phyloP scores from a whole-genome alignment of 2,797 vertebrate species.

The Sebastolobus altivelis region DNA sequence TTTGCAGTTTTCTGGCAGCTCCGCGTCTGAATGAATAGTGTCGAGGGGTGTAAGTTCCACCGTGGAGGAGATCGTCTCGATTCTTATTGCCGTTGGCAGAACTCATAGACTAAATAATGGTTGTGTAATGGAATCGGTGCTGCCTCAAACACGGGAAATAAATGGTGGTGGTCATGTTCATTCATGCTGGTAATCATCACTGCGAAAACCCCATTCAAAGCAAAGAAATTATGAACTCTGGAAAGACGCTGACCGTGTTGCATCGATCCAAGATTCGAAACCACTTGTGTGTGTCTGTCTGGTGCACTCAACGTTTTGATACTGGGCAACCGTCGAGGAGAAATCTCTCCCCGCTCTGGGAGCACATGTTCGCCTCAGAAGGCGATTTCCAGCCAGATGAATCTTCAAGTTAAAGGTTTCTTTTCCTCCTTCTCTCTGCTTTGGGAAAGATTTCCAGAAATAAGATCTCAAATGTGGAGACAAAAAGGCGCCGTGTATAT shows the following conservation, averaged over 20 bases:
- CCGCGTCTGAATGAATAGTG: slow-evolving; percentile 48
- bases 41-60: slow-evolving; percentile 59
- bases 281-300: slow-evolving; percentile 45
- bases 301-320: slow-evolving; percentile 52
- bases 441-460: slow-evolving; percentile 44
- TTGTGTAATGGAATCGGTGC: slow-evolving; percentile 77
- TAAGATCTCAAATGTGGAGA: slow-evolving; percentile 37
- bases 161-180: slow-evolving; percentile 75
- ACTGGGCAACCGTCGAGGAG: slow-evolving; percentile 53
- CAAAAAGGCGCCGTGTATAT: slow-evolving; percentile 26
- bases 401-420: slow-evolving; percentile 40
- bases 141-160: slow-evolving; percentile 69
- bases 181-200: slow-evolving; percentile 76
- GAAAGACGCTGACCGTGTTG: slow-evolving; percentile 52
- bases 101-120: slow-evolving; percentile 77
- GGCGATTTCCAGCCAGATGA: slow-evolving; percentile 43
- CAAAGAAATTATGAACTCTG: slow-evolving; percentile 76
- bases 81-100: slow-evolving; percentile 78
- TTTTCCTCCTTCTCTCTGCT: slow-evolving; percentile 18
- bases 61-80: slow-evolving; percentile 68
- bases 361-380: slow-evolving; percentile 38
- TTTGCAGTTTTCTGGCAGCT: slow-evolving; percentile 47
- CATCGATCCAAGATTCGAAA: slow-evolving; percentile 52
- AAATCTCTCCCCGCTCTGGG: slow-evolving; percentile 35
- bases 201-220: slow-evolving; percentile 63